A percentile compares a stretch with the other conserved stretches of the same genome.
These are phyloP conservation scores for Heliconius himera DNA, from an alignment of 1,140 invertebrate species.

Conservation along the genomic window DNA sequence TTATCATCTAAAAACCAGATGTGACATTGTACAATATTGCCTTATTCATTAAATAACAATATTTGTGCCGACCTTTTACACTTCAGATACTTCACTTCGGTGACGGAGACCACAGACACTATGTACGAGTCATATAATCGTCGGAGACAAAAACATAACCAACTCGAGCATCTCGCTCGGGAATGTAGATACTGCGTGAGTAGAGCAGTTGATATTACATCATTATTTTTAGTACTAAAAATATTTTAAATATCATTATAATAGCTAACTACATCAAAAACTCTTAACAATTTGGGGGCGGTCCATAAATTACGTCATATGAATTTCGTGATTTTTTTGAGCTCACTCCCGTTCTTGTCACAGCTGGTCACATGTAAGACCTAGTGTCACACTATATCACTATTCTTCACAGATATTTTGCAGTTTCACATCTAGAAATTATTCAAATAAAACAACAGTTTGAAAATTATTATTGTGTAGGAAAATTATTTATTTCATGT, in stretches of 20 bases:
- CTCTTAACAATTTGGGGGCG: conserved; percentile 28
- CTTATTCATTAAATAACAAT: conserved; percentile 12
- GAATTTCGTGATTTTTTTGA: no score
- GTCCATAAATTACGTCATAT: no score
- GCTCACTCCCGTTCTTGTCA: no score
- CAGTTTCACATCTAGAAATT: no score
- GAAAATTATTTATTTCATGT: no score
- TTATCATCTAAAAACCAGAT: neutral
- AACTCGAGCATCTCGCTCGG: neutral
- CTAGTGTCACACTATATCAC: no score
- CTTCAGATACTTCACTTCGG: neutral
- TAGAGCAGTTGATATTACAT: conserved; percentile 28
- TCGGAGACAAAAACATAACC: neutral
- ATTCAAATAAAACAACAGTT: no score
- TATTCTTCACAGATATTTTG: no score
- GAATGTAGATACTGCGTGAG: conserved; percentile 6
- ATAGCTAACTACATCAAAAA: conserved; percentile 37
- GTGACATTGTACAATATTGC: neutral
- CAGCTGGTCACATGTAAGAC: no score
- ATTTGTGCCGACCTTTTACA: neutral
- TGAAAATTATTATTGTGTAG: no score
- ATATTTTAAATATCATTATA: conserved; percentile 28
- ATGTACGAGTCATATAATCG: neutral
- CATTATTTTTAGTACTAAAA: conserved; percentile 17
- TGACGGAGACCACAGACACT: no score